Conservation (phyloP, 2,888 invertebrate genomes). For the Thera obeliscata region DNA sequence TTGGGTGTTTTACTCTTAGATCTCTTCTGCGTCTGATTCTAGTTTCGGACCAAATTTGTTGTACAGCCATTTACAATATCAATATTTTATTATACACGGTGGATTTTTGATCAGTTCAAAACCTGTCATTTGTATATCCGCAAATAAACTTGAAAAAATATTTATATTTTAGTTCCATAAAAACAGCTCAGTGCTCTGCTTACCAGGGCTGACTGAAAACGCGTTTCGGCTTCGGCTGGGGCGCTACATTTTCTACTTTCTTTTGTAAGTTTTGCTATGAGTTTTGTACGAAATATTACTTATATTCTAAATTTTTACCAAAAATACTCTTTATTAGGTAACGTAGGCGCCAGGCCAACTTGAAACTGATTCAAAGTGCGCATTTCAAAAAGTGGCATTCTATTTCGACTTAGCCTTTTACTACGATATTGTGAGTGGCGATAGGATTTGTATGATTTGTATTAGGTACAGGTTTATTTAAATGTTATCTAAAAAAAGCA, state of each 20-base stretch:
- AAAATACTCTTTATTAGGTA: background rate
- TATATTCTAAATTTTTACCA: background rate
- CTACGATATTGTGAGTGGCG: background rate
- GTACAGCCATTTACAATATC: background rate
- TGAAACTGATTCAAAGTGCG: background rate
- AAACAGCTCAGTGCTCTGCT: too few relatives aligned
- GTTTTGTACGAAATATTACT: background rate
- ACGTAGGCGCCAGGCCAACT: background rate
- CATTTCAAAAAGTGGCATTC: background rate
- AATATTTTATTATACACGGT: background rate
- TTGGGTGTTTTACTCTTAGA: background rate
- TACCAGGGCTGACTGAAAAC: too few relatives aligned
- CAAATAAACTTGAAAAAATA: too few relatives aligned
- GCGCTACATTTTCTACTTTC: too few relatives aligned
- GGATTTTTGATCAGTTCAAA: background rate
- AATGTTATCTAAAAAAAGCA: background rate
- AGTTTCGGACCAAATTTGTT: background rate
- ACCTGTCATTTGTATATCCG: background rate
- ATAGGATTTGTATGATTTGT: slow-evolving; percentile 2
- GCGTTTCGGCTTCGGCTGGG: too few relatives aligned
- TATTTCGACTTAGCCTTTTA: background rate
- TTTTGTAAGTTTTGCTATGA: background rate
- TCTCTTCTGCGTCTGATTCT: background rate
- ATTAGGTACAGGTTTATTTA: background rate
- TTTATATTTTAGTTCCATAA: too few relatives aligned